These are phyloP conservation scores for Leptestheria dahalacensis DNA, from an alignment of 1,140 invertebrate genomes.

Conservation along the genomic window DNA sequence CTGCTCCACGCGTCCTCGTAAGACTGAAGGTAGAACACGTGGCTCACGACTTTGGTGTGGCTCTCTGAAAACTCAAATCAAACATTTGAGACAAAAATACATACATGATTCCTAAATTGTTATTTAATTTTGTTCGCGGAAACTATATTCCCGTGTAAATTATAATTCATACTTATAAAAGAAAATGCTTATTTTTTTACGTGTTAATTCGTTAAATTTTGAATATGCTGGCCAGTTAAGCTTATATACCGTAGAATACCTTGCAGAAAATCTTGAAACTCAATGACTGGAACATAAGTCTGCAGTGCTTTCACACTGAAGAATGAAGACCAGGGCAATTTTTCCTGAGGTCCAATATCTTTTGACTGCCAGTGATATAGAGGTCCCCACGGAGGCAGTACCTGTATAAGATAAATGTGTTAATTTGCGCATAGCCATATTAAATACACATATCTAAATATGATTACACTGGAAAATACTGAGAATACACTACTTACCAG, in stretches of 20 bases:
- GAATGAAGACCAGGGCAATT: slow-evolving; percentile 61
- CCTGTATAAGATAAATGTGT: slow-evolving; percentile 30
- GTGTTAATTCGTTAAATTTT: no score
- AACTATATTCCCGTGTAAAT: no score
- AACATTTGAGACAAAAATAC: no score
- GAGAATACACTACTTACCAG: slow-evolving; percentile 28
- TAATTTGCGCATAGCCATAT: not conserved
- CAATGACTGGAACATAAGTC: slow-evolving; percentile 67
- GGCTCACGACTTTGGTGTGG: slow-evolving; percentile 42
- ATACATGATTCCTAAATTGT: no score
- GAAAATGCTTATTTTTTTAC: no score
- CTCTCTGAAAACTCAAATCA: slow-evolving; percentile 29
- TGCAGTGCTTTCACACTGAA: slow-evolving; percentile 71
- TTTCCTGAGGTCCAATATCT: slow-evolving; percentile 33
- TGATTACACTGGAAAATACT: not conserved
- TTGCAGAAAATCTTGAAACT: slow-evolving; percentile 66
- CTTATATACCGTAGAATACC: no score
- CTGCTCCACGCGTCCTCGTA: slow-evolving; percentile 69
- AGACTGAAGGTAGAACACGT: slow-evolving; percentile 66
- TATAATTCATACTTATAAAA: no score
- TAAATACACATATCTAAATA: no score
- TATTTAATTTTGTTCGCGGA: no score
- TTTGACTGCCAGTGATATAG: slow-evolving; percentile 76
- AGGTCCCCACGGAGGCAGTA: slow-evolving; percentile 78
- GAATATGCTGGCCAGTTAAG: no score